Conservation (phyloP, 2,797 vertebrate genomes). For the Argyrosomus regius region DNA sequence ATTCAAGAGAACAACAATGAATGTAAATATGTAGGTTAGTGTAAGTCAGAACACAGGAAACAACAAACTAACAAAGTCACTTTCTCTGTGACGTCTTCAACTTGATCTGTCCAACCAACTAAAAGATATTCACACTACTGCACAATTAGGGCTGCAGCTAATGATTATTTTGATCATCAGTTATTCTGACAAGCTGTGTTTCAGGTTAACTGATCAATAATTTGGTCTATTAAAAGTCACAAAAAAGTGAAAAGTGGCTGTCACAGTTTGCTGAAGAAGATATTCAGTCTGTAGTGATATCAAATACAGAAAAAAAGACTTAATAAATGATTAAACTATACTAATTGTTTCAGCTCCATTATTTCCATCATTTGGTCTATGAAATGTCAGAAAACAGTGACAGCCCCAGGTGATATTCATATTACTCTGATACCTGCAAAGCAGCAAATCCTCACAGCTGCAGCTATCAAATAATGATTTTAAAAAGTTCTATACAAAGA, state of each 20-base stretch:
- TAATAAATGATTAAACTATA: too few species aligned
- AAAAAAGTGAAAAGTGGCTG: background rate
- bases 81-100: background rate
- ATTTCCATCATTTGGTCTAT: background rate
- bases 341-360: background rate
- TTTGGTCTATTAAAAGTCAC: background rate
- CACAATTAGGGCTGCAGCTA: background rate
- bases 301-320: background rate
- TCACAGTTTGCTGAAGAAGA: constrained; percentile 1
- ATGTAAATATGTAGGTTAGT: background rate
- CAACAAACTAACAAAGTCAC: background rate
- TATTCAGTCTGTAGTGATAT: background rate
- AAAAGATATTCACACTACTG: background rate
- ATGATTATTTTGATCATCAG: background rate
- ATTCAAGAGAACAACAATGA: constrained; percentile 2
- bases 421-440: too few species aligned
- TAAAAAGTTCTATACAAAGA: too few species aligned
- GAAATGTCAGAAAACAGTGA: too few species aligned
- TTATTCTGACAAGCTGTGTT: background rate
- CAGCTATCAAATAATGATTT: too few species aligned
- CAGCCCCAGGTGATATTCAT: background rate
- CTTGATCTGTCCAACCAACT: background rate
- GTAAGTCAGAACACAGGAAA: constrained; percentile 8
- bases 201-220: fast-evolving
- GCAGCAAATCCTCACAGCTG: too few species aligned